phyloP scores from a whole-genome alignment of 2,113 vertebrate genomes.

The Odontophorus gujanensis region DNA sequence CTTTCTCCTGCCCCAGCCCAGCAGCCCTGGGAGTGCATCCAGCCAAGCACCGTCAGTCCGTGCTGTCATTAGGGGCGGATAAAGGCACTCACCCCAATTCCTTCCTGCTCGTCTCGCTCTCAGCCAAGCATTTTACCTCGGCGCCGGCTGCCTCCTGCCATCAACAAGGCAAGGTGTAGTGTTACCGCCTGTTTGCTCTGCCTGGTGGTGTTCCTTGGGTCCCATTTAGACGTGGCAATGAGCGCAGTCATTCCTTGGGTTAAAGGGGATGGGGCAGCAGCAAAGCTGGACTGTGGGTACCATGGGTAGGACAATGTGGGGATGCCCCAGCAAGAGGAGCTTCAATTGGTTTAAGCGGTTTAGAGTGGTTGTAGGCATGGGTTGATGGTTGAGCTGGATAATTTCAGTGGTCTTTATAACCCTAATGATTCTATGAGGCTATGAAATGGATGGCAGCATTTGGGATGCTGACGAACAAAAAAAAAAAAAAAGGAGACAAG shows the following conservation, averaged over 20 bases:
- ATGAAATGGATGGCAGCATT: background rate
- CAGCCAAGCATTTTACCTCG: conserved; percentile 83
- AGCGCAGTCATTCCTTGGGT: background rate
- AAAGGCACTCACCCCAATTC: conserved; percentile 20
- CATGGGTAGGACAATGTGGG: fast-evolving
- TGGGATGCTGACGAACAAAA: fast-evolving
- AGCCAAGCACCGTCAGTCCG: conserved; percentile 3
- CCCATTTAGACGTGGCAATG: conserved; percentile 42
- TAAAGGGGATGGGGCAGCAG: fast-evolving
- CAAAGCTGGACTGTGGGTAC: fast-evolving
- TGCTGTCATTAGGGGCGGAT: background rate
- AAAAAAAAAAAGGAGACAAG: background rate
- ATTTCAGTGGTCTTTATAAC: too few species aligned
- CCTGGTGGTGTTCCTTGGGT: conserved; percentile 20
- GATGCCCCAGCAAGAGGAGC: background rate
- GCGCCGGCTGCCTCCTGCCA: conserved; percentile 81
- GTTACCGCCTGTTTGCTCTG: conserved; percentile 86
- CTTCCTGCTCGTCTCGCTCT: conserved; percentile 72
- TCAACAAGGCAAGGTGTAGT: conserved; percentile 84
- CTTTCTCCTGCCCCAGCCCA: fast-evolving
- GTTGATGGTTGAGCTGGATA: too few species aligned
- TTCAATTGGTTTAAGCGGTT: background rate
- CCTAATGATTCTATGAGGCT: too few species aligned
- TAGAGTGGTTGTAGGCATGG: too few species aligned
- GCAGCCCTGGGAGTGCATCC: background rate